phyloP scores from a whole-genome alignment of 64 coral and sea anemone species.

The Pocillopora damicornis region DNA sequence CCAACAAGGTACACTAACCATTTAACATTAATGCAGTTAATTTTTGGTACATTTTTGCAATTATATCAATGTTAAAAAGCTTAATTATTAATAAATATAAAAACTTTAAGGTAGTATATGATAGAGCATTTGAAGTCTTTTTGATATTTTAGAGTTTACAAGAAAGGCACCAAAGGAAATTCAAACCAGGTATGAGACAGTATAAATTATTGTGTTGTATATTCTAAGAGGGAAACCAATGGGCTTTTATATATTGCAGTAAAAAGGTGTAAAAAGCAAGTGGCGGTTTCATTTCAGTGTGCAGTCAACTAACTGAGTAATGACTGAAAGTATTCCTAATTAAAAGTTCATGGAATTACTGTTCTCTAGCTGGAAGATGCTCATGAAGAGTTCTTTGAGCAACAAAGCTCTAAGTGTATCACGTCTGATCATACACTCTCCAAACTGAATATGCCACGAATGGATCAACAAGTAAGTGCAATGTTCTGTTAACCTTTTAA shows the following conservation, averaged over 20 bases:
- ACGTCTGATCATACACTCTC: slow-evolving; percentile 74
- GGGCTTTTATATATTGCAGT: no score
- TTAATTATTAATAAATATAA: not conserved
- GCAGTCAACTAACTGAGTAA: not conserved
- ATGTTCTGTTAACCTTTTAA: not conserved
- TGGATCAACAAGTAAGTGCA: slow-evolving; percentile 63
- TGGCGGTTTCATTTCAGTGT: not conserved
- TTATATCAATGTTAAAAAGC: not conserved
- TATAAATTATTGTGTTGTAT: no score
- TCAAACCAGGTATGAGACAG: not conserved
- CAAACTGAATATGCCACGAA: slow-evolving; percentile 52
- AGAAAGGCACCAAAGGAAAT: not conserved
- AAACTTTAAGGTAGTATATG: not conserved
- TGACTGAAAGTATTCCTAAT: not conserved
- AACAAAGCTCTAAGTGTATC: slow-evolving; percentile 58
- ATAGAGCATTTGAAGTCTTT: not conserved
- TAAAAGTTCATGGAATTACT: not conserved
- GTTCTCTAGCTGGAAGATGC: slow-evolving; percentile 25
- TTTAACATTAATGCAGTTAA: not conserved
- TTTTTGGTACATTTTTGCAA: not conserved
- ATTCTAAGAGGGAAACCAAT: no score
- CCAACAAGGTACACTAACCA: not conserved
- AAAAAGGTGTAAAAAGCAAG: no score
- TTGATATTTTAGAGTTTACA: not conserved
- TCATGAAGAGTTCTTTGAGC: slow-evolving; percentile 67